phyloP scores from a whole-genome alignment of 92 coral and sea anemone genomes.

The Porites cylindrica region DNA sequence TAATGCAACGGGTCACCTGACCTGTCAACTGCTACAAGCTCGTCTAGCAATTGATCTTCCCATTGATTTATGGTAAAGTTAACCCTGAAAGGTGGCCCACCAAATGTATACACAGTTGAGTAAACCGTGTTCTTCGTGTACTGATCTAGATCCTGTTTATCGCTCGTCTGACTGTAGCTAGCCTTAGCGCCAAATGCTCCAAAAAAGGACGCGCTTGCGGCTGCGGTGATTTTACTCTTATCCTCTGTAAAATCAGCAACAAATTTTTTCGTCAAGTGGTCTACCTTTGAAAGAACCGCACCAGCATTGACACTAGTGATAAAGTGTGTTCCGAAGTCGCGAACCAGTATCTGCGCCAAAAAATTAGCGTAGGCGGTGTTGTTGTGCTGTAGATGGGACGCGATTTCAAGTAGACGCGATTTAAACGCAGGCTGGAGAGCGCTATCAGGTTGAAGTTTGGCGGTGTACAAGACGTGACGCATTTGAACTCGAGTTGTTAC shows the following conservation, averaged over 20 bases:
- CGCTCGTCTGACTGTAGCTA: constrained; percentile 59
- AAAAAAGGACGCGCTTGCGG: constrained; percentile 93
- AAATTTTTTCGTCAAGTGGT: constrained; percentile 67
- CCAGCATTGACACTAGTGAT: constrained; percentile 92
- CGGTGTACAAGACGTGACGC: constrained; percentile 78
- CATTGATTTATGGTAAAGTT: constrained; percentile 82
- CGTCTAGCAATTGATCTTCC: constrained; percentile 80
- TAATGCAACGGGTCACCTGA: constrained; percentile 88
- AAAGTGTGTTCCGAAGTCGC: constrained; percentile 95
- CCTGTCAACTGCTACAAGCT: constrained; percentile 85
- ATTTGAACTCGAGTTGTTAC: constrained; percentile 92
- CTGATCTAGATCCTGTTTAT: constrained; percentile 61
- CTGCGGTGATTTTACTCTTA: constrained; percentile 78
- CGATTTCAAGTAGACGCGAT: constrained; percentile 87
- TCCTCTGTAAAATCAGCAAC: constrained; percentile 57
- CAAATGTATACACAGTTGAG: constrained; percentile 76
- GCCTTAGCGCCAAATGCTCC: constrained; percentile 70
- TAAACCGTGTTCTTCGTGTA: constrained; percentile 71
- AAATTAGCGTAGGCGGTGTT: constrained; percentile 88
- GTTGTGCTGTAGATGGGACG: constrained; percentile 86
- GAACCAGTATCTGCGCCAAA: constrained; percentile 83
- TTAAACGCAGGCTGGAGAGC: constrained; percentile 87
- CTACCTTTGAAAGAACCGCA: constrained; percentile 88
- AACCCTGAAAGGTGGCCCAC: constrained; percentile 88
- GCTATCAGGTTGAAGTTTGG: constrained; percentile 78